Evolutionary conservation across 2,888 invertebrate genomes (phyloP), one percentile per base, ranked within the genome.

Genomic region (Trichopoda pennipes): DNA sequence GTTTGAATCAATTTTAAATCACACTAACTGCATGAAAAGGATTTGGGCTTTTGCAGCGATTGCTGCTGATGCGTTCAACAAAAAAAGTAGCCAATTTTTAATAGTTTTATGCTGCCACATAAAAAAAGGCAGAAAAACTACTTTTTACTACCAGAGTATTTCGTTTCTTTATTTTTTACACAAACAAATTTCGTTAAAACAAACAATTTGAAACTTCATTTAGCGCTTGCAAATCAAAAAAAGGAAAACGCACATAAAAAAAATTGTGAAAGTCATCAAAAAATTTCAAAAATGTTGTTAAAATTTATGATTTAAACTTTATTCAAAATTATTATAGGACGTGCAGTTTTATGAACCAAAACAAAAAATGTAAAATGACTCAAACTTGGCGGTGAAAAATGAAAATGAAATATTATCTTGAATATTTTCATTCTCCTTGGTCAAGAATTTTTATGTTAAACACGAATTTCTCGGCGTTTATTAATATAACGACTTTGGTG

Each of bases 271-370:
- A 10, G 44, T 14, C 63, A 69, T 75, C 78, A 78, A 63, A n/a
- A 75, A 55, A 82, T 75, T 74, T 78, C 64, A 70, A 74, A 82
- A 70, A 47, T 82, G 74, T 78, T 75, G 74, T 38, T 77, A 53
- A 74, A 82, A 82, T 82, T 82, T 70, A 78, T 82, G 81, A 55
- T 70, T 49, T 78, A 12, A 75, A 75, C 35, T 82, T 82, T 72
- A 17, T 49, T 3, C 38, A 38, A 49, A 49, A 49, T 2, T 16
- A n/a, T 44, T 12, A 38, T 44, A 2, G 14, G 16, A 44, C 42
- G 14, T 44, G n/a, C 42, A n/a, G 42, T 38, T 38, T 38, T 38
- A 12, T 38, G 12, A 32, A 42, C 8, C 14, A 32, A 38, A 70
- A 28, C 16, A n/a, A 63, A 56, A 56, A 35, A 16, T 68, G 23